Evolutionary conservation across 2,113 vertebrate species (phyloP).

Genomic region (Zosterops pallidus): DNA sequence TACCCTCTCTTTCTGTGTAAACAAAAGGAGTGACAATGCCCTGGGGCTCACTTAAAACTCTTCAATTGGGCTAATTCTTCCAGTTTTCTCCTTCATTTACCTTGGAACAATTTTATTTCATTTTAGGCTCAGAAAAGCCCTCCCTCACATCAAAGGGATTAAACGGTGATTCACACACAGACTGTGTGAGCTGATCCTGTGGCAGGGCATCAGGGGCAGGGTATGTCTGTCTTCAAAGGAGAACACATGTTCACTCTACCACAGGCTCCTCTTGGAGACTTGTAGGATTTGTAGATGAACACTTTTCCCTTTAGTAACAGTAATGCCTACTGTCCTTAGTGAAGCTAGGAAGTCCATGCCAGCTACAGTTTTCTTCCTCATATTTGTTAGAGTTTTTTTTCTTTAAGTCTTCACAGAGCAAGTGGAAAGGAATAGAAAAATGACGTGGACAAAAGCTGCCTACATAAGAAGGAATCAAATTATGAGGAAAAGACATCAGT

Average conservation of each 20-base stretch:
- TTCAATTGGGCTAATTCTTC: not conserved
- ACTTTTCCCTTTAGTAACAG: not conserved
- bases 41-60: not conserved
- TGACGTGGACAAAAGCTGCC: not conserved
- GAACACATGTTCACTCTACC: rapidly evolving
- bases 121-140: not conserved
- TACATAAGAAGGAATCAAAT: not conserved
- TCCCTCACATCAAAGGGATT: not conserved
- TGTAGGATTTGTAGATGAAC: rapidly evolving
- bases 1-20: not conserved
- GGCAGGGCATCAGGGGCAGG: not conserved
- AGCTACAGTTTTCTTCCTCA: not conserved
- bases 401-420: not conserved
- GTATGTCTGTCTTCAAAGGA: not conserved
- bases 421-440: not conserved
- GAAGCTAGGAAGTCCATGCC: not conserved
- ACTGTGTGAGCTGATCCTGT: not conserved
- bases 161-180: not conserved
- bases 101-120: not conserved
- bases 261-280: not conserved
- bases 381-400: not conserved
- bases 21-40: not conserved
- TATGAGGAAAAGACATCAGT: not conserved
- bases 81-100: not conserved
- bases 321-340: not conserved